These are phyloP conservation scores for Chiroxiphia lanceolata DNA, from an alignment of 2,797 vertebrate genomes.

Conservation along the genomic window DNA sequence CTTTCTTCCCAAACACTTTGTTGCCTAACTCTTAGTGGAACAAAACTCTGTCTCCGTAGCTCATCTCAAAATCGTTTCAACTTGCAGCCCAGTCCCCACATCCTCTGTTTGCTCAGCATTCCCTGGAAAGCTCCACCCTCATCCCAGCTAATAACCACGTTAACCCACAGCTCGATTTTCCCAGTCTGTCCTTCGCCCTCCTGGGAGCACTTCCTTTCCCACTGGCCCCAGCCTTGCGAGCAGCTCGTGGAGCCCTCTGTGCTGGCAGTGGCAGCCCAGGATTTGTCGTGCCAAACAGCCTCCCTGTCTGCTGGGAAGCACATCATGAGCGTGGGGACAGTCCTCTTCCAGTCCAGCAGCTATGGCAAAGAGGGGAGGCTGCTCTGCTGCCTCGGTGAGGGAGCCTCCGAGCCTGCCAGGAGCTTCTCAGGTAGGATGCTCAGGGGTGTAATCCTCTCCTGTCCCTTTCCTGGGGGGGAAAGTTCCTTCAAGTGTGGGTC, in stretches of 20 bases:
- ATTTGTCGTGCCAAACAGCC: not conserved
- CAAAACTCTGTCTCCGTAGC: not conserved
- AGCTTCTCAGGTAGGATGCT: conserved; percentile 62
- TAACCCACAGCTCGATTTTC: not conserved
- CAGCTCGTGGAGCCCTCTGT: not conserved
- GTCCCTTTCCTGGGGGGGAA: not conserved
- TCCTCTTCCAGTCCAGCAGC: conserved; percentile 79
- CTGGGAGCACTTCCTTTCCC: not conserved
- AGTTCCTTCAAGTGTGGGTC: not conserved
- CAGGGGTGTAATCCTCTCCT: not conserved
- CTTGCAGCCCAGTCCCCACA: conserved; percentile 20
- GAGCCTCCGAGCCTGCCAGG: conserved; percentile 32
- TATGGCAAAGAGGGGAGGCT: conserved; percentile 82
- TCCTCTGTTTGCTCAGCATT: conserved; percentile 8
- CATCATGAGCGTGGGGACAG: conserved; percentile 83
- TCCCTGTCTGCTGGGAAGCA: not conserved
- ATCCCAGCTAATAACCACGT: conserved; percentile 7
- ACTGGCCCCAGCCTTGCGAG: not conserved
- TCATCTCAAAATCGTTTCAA: conserved; percentile 35
- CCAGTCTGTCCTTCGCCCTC: not conserved
- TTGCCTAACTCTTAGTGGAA: conserved; percentile 10
- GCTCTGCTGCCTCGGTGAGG: conserved; percentile 65
- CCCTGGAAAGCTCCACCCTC: conserved; percentile 50
- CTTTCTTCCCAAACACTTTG: conserved; percentile 28
- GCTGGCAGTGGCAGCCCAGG: conserved; percentile 2